phyloP scores from a whole-genome alignment of 2,888 invertebrate species.

The Watsonalla binaria region DNA sequence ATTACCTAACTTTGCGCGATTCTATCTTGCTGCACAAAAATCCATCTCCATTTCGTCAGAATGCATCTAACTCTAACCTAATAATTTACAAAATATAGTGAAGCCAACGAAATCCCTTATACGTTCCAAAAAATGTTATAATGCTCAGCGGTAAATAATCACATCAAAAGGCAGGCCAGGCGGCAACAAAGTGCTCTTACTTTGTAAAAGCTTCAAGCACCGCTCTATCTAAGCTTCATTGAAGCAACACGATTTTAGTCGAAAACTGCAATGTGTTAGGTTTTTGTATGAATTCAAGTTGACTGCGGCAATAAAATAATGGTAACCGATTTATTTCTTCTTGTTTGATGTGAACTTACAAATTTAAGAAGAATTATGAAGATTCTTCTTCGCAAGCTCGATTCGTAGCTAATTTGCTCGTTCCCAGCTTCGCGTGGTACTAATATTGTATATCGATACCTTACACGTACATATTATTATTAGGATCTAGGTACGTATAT shows the following conservation, averaged over 20 bases:
- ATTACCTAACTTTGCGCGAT: too few relatives aligned
- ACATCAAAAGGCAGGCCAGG: background rate
- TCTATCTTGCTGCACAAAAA: too few relatives aligned
- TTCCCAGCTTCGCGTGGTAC: too few relatives aligned
- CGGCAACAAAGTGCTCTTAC: background rate
- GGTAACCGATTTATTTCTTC: background rate
- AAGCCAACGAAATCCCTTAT: too few relatives aligned
- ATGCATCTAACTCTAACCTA: too few relatives aligned
- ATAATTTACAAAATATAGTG: too few relatives aligned
- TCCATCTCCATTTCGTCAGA: too few relatives aligned
- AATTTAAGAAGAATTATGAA: too few relatives aligned
- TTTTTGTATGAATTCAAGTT: background rate
- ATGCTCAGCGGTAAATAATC: background rate
- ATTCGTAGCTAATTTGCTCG: too few relatives aligned
- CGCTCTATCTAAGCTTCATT: conserved; percentile 1
- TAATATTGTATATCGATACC: background rate
- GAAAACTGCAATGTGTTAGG: conserved; percentile 1
- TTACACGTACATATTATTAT: background rate
- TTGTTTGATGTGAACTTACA: background rate
- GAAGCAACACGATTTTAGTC: conserved; percentile 7
- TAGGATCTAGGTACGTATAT: conserved; percentile 17
- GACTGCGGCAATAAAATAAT: background rate
- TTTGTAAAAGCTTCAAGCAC: conserved; percentile 5
- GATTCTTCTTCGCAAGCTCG: too few relatives aligned
- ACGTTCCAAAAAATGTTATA: too few relatives aligned